These are phyloP conservation scores for Eulemur albifrons DNA, from an alignment of 2,797 vertebrate genomes.

Conservation along the genomic window DNA sequence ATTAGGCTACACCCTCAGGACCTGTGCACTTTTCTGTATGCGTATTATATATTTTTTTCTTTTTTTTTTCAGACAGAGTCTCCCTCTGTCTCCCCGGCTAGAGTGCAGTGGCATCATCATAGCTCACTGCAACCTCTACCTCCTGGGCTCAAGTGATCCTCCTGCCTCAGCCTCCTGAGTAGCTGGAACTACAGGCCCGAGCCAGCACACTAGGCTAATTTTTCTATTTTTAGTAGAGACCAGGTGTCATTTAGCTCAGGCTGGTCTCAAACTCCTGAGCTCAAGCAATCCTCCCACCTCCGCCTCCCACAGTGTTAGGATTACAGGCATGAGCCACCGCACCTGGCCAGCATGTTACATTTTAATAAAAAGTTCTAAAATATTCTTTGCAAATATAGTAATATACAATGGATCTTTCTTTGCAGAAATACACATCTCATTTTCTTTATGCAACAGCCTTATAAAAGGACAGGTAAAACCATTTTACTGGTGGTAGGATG, in stretches of 20 bases:
- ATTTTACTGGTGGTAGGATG: neutral
- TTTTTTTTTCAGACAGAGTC: neutral
- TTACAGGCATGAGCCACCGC: no score
- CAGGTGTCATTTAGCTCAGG: neutral
- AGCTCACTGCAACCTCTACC: neutral
- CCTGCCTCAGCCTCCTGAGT: neutral
- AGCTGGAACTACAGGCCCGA: no score
- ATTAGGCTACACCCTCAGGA: neutral
- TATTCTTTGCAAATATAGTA: neutral
- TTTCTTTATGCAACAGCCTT: neutral
- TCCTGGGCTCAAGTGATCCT: neutral
- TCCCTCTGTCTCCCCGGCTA: neutral
- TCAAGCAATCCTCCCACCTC: no score
- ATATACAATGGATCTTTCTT: neutral
- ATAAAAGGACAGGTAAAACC: neutral
- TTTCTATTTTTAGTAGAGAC: neutral
- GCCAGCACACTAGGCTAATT: neutral
- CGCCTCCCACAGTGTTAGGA: no score
- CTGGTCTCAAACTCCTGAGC: neutral
- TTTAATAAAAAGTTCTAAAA: neutral
- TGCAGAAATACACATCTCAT: neutral
- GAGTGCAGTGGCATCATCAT: neutral
- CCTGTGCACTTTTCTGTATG: neutral
- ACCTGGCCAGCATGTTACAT: neutral
- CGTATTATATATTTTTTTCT: no score